Evolutionary conservation across 2,888 invertebrate species (phyloP).

Genomic region (Nomada lathburiana): DNA sequence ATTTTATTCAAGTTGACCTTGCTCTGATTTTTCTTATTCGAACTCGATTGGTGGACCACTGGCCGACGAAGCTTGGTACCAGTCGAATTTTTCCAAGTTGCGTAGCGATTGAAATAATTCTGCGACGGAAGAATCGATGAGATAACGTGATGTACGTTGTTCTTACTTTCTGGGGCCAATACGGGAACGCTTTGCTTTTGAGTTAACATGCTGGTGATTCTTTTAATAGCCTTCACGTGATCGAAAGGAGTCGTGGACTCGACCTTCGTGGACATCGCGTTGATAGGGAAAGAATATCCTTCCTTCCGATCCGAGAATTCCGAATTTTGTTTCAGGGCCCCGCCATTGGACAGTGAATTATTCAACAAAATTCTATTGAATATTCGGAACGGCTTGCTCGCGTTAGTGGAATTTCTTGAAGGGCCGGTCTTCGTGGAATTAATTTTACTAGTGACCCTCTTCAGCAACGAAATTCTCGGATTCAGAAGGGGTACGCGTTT

Average conservation of each 20-base stretch:
- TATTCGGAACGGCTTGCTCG: slow-evolving; percentile 8
- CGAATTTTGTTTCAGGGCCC: slow-evolving; percentile 45
- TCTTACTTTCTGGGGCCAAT: neutral
- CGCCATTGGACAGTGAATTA: slow-evolving; percentile 50
- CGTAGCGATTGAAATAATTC: neutral
- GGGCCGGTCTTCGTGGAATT: neutral
- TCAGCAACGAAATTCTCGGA: slow-evolving; percentile 18
- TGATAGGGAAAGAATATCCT: neutral
- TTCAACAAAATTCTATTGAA: slow-evolving; percentile 34
- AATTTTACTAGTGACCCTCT: neutral
- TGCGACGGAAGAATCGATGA: neutral
- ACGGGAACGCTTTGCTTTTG: neutral
- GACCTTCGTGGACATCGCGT: slow-evolving; percentile 17
- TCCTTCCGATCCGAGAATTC: slow-evolving; percentile 21
- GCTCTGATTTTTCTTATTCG: slow-evolving; percentile 24
- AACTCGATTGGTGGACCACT: neutral
- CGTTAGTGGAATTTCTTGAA: slow-evolving; percentile 3
- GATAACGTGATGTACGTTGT: neutral
- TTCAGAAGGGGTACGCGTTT: neutral
- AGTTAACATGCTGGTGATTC: slow-evolving; percentile 32
- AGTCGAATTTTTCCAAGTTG: slow-evolving; percentile 24
- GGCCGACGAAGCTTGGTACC: slow-evolving; percentile 32
- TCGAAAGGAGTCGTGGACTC: slow-evolving; percentile 42
- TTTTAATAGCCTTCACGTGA: slow-evolving; percentile 51
- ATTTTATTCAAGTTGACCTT: slow-evolving; percentile 12